Conservation (phyloP, 2,888 invertebrate species). For the Oligia strigilis region DNA sequence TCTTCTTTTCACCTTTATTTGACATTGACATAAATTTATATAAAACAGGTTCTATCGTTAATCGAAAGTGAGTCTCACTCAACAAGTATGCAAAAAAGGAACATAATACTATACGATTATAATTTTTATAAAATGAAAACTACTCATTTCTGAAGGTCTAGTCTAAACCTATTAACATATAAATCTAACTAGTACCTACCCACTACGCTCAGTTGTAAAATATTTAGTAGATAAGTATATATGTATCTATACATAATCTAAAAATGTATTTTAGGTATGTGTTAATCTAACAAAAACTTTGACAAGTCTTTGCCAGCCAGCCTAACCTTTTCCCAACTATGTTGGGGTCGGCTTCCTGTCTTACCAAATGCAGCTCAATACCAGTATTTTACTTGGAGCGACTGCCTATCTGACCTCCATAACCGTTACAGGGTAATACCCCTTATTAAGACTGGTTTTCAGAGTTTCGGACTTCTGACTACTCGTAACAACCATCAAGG, state of each 20-base stretch:
- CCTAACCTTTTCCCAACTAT: not conserved
- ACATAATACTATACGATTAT: slow-evolving; percentile 59
- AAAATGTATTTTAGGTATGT: not conserved
- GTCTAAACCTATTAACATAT: slow-evolving; percentile 41
- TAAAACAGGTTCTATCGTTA: slow-evolving; percentile 80
- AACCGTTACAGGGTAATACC: not conserved
- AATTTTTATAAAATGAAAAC: slow-evolving; percentile 49
- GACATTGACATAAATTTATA: slow-evolving; percentile 85
- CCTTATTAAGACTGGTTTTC: not conserved
- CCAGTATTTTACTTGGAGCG: not conserved
- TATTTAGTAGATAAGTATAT: slow-evolving; percentile 9
- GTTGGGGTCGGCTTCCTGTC: not conserved
- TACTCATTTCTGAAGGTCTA: slow-evolving; percentile 49
- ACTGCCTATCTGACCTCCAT: not conserved
- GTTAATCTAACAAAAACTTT: not conserved
- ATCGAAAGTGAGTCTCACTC: slow-evolving; percentile 80
- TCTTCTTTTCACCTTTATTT: slow-evolving; percentile 81
- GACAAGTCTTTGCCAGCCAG: not conserved
- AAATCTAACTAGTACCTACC: slow-evolving; percentile 18
- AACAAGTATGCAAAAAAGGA: slow-evolving; percentile 74
- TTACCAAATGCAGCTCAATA: not conserved
- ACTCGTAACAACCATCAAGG: not conserved
- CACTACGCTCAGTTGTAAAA: slow-evolving; percentile 27
- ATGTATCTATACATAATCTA: not conserved
- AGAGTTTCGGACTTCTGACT: not conserved